Base-by-base conservation (phyloP, 2,113 vertebrate species). In the Coptodon bakossiorum region DNA sequence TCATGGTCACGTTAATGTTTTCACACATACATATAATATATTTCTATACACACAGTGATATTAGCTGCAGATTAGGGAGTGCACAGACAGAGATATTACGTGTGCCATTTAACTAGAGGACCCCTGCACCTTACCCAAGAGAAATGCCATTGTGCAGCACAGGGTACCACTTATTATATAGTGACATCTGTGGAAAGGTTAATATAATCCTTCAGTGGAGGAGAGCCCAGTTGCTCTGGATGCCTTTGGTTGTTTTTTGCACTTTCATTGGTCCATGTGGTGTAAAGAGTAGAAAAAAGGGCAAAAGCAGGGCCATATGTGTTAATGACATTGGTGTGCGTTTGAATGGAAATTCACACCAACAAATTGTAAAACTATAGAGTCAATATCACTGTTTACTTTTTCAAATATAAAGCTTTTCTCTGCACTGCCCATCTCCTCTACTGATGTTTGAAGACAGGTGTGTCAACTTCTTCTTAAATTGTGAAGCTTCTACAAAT, bases 171-270 rank as follows among this genome's bases (percentile, higher is more conserved):
- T 90, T 91, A 93, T 95, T 95, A 94, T 94, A 95, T 86, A 63
- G 57, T 88, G 93, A 96, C 95, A 95, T 94, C 80, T 91, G 86
- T 90, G 92, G 90, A 96, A 96, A 96, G 95, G 96, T 96, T 96
- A 96, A 96, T 96, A 86, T 92, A 93, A 92, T 92, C 93, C 84
- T 93, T 92, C 90, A 96, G 89, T 88, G 90, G 83, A 90, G 68
- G 79, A 85, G 83, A 87, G 86, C 59, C 61, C 6, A 5, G 59
- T 80, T 85, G 81, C 87, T 63, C 61, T 16, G 79, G 12, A 80
- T 29, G 7, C 4, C 81, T 90, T 81, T 54, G 54, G 56, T 57
- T 59, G 59, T 63, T 71, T 85, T 11, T 52, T 90, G 19, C 29
- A 8, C 36, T 31, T 82, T 81, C 22, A 89, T 66, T 84, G 52